A percentile compares a stretch with the other conserved stretches of the same genome.
These are phyloP conservation scores for Papilio polyxenes DNA, from an alignment of 1,140 invertebrate genomes.

Conservation along the genomic window DNA sequence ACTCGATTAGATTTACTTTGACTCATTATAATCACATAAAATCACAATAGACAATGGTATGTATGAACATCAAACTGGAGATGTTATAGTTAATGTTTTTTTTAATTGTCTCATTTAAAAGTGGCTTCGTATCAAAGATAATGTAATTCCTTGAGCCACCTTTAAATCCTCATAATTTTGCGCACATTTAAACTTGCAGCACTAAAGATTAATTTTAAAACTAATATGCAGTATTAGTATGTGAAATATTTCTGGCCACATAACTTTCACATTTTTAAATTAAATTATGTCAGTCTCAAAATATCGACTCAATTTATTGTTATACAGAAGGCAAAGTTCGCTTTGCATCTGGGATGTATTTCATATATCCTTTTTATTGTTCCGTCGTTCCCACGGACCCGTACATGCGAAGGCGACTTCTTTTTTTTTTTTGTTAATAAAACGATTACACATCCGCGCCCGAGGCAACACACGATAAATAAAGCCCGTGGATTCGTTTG, in stretches of 20 bases:
- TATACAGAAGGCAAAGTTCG: constrained; percentile 25
- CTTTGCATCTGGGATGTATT: constrained; percentile 36
- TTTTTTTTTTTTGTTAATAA: constrained; percentile 51
- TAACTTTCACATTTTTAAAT: neutral
- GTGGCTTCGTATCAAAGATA: neutral
- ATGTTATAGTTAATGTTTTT: neutral
- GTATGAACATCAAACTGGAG: neutral
- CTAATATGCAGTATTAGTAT: neutral
- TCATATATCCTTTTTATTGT: constrained; percentile 58
- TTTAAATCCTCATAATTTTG: neutral
- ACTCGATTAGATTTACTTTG: neutral
- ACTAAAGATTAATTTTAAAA: neutral
- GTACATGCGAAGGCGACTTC: constrained; percentile 56
- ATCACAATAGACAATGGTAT: too few relatives aligned
- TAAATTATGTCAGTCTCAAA: neutral
- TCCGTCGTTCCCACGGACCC: constrained; percentile 68
- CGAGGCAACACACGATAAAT: constrained; percentile 61
- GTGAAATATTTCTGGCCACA: too few relatives aligned
- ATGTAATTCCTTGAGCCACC: neutral
- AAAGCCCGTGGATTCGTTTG: constrained; percentile 63
- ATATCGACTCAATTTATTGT: neutral
- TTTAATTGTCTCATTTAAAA: neutral
- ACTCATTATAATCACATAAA: too few relatives aligned
- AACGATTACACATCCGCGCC: constrained; percentile 66
- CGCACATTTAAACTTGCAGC: neutral